Conservation (phyloP, 2,888 invertebrate genomes). For the Meloe dianella region DNA sequence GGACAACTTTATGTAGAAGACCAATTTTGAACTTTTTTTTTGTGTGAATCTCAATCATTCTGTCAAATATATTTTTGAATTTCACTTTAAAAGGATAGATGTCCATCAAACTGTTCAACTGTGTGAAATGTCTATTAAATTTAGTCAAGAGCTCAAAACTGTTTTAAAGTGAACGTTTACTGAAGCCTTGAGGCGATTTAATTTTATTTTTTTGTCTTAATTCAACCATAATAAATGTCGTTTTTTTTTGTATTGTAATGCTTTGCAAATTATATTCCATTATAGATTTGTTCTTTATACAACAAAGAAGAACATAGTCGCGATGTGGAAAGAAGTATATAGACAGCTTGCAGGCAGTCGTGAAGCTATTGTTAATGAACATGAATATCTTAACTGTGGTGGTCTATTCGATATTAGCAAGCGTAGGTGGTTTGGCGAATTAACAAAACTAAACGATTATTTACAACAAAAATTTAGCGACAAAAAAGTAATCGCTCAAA, state of each 20-base stretch:
- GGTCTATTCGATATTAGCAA: constrained; percentile 46
- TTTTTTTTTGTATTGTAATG: constrained; percentile 19
- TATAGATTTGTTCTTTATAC: constrained; percentile 33
- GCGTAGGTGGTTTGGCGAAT: constrained; percentile 48
- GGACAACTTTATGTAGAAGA: too few relatives aligned
- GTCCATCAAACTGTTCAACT: constrained; percentile 50
- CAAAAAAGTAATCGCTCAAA: neutral
- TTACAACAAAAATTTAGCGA: constrained; percentile 29
- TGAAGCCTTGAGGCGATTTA: constrained; percentile 11
- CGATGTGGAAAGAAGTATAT: constrained; percentile 33
- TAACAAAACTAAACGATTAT: constrained; percentile 48
- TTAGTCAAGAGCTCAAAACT: constrained; percentile 22
- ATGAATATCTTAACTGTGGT: constrained; percentile 50
- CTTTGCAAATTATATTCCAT: constrained; percentile 34
- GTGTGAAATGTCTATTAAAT: constrained; percentile 45
- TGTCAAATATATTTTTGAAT: constrained; percentile 47
- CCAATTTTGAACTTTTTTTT: too few relatives aligned
- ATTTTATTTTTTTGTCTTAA: constrained; percentile 19
- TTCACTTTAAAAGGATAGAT: constrained; percentile 34
- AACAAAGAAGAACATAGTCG: constrained; percentile 40
- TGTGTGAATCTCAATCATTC: constrained; percentile 22
- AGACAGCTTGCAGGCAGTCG: constrained; percentile 45
- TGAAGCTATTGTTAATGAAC: constrained; percentile 51
- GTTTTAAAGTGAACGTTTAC: constrained; percentile 23
- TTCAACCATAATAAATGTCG: constrained; percentile 27